These are phyloP conservation scores for Siniperca undulata DNA, from an alignment of 2,797 vertebrate genomes.

Conservation along the genomic window DNA sequence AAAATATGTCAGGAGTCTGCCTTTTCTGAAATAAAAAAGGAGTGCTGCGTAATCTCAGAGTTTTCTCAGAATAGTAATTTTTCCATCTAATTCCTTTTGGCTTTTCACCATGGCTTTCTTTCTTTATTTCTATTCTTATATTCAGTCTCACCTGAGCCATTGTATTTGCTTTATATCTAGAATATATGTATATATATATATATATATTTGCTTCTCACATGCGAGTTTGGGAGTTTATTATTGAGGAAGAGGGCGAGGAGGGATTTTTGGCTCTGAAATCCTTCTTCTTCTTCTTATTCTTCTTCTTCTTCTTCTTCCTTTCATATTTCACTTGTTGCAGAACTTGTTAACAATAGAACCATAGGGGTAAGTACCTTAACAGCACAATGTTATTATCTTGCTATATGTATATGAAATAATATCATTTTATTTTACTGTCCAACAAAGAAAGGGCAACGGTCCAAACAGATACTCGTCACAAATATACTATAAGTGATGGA, in stretches of 20 bases:
- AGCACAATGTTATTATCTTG: slow-evolving; percentile 14
- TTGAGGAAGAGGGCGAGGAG: background rate
- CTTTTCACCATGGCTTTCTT: slow-evolving; percentile 50
- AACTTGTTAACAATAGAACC: slow-evolving; percentile 22
- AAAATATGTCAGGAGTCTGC: slow-evolving; percentile 49
- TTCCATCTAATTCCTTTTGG: slow-evolving; percentile 54
- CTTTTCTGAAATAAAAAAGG: slow-evolving; percentile 24
- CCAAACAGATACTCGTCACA: slow-evolving; percentile 21
- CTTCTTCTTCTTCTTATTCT: slow-evolving; percentile 1
- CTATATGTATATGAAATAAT: slow-evolving; percentile 14
- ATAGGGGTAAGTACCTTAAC: background rate
- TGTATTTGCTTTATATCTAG: slow-evolving; percentile 53
- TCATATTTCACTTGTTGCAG: slow-evolving; percentile 44
- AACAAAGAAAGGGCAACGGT: slow-evolving; percentile 23
- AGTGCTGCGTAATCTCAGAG: slow-evolving; percentile 53
- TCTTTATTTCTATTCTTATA: slow-evolving; percentile 37
- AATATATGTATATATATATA: slow-evolving; percentile 27
- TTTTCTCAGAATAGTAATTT: slow-evolving; percentile 58
- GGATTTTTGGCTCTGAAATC: slow-evolving; percentile 33
- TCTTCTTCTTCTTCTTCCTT: background rate
- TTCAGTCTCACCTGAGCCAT: slow-evolving; percentile 53
- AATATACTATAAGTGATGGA: background rate
- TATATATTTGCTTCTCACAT: slow-evolving; percentile 28
- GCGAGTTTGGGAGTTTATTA: slow-evolving; percentile 49
- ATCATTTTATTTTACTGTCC: slow-evolving; percentile 11